These are phyloP conservation scores for Ancistrus triradiatus DNA, from an alignment of 2,113 vertebrate genomes.

Conservation along the genomic window DNA sequence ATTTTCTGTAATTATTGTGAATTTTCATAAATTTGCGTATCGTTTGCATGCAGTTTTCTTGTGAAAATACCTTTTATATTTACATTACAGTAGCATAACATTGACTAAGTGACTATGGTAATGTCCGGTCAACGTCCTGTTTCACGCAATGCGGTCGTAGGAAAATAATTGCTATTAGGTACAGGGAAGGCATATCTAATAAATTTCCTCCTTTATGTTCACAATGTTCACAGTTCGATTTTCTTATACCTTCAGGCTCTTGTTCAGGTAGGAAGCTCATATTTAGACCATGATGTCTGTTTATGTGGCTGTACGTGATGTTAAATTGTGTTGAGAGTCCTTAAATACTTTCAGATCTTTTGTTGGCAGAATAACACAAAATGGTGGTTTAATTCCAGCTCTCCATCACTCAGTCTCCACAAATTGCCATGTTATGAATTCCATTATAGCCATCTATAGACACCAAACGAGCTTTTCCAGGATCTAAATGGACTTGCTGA, in stretches of 20 bases:
- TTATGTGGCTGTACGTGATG: neutral
- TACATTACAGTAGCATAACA: no score
- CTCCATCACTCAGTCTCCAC: constrained; percentile 18
- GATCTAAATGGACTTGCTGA: constrained; percentile 40
- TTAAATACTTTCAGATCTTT: constrained; percentile 20
- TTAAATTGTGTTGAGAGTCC: neutral
- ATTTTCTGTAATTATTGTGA: no score
- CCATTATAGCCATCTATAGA: constrained; percentile 35
- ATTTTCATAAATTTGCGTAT: no score
- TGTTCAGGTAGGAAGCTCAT: neutral
- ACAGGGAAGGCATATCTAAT: no score
- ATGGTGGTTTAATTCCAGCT: constrained; percentile 10
- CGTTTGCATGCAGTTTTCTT: no score
- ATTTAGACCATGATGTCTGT: neutral
- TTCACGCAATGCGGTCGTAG: no score
- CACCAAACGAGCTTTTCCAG: constrained; percentile 33
- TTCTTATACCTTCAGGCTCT: neutral
- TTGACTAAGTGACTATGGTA: no score
- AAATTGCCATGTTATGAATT: constrained; percentile 40
- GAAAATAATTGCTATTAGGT: no score
- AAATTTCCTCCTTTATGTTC: no score
- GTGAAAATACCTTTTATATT: no score
- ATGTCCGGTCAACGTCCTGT: no score
- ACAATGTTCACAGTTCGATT: neutral
- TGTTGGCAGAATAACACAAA: constrained; percentile 9